Conservation (phyloP, 2,888 invertebrate species). For the Spilosoma lubricipeda region DNA sequence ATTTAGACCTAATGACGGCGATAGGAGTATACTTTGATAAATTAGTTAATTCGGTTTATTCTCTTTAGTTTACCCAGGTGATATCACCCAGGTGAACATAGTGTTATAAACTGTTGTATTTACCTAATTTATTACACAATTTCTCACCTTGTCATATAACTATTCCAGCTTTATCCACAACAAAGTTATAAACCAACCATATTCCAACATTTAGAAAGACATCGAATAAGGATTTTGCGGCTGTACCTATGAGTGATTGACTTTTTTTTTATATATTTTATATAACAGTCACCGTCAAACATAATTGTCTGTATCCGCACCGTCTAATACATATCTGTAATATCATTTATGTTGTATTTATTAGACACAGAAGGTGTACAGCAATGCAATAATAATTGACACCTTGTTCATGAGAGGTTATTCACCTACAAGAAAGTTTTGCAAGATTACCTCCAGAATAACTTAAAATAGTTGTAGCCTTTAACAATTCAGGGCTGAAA, state of each 20-base stretch:
- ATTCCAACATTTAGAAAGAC: not conserved
- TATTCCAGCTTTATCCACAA: not conserved
- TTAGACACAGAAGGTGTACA: not conserved
- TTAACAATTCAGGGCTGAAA: not conserved
- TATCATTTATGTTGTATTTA: not conserved
- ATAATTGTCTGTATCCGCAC: too few species aligned
- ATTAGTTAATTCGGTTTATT: too few species aligned
- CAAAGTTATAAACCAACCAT: not conserved
- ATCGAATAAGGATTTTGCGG: too few species aligned
- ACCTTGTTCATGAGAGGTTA: not conserved
- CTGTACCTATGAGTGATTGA: not conserved
- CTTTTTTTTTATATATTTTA: too few species aligned
- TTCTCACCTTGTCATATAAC: not conserved
- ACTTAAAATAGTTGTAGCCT: not conserved
- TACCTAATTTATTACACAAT: not conserved
- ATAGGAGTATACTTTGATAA: not conserved
- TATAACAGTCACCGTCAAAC: not conserved
- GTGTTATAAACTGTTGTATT: not conserved
- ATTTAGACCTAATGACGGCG: not conserved
- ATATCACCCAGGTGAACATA: too few species aligned
- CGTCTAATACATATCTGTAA: not conserved
- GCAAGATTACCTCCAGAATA: not conserved
- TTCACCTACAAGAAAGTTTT: slow-evolving; percentile 4
- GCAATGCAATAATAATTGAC: not conserved
- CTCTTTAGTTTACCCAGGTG: too few species aligned